Percentiles rank a stretch among this genome's conserved stretches.
phyloP scores from a whole-genome alignment of 1,140 invertebrate genomes.

The Pseudomyrmex cubaensis region DNA sequence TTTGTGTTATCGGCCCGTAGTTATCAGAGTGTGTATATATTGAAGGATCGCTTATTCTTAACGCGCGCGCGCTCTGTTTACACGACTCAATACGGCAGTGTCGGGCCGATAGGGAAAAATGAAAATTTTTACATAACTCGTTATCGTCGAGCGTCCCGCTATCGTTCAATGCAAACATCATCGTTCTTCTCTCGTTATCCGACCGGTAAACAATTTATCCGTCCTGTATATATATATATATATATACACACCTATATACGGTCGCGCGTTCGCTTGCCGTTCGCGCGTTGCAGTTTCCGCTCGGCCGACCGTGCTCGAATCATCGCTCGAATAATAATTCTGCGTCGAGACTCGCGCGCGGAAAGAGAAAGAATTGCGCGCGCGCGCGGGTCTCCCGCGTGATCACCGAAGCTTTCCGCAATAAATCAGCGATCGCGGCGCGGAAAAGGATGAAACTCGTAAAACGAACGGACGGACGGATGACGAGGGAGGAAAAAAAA shows the following conservation, averaged over 20 bases:
- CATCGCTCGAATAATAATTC: constrained; percentile 41
- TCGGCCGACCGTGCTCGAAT: constrained; percentile 16
- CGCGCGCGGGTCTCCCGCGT: neutral
- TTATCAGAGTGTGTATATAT: constrained; percentile 43
- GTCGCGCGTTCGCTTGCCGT: neutral
- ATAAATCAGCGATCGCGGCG: constrained; percentile 44
- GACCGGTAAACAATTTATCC: constrained; percentile 57
- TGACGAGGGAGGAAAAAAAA: neutral
- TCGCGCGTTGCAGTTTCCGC: constrained; percentile 1
- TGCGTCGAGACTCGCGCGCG: constrained; percentile 2
- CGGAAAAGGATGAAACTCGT: constrained; percentile 38
- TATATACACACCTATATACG: too few species aligned
- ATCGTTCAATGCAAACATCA: constrained; percentile 58
- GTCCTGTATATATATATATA: neutral
- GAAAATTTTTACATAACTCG: constrained; percentile 56
- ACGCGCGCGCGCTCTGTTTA: constrained; percentile 22
- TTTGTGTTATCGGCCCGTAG: neutral
- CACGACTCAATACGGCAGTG: constrained; percentile 42
- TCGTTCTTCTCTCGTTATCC: constrained; percentile 62
- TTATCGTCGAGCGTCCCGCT: constrained; percentile 34
- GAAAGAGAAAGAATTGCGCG: constrained; percentile 1
- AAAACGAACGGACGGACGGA: constrained; percentile 47
- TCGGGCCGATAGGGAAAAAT: constrained; percentile 52
- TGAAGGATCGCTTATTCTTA: constrained; percentile 51
- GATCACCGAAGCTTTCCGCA: constrained; percentile 1